Evolutionary conservation across 2,113 vertebrate genomes (phyloP).

Genomic region (Macrotis lagotis): DNA sequence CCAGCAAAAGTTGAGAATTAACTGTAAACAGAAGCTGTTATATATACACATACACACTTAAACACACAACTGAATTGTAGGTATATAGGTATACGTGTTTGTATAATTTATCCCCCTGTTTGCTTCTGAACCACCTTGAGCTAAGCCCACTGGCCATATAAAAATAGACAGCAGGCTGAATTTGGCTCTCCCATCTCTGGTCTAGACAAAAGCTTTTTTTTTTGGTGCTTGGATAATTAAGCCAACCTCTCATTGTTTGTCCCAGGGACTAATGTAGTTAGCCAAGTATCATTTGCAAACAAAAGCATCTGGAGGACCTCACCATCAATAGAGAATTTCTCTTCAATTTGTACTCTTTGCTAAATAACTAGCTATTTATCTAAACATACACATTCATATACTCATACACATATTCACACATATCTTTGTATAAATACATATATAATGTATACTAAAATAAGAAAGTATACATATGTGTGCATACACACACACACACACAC

Average conservation of each 20-base stretch:
- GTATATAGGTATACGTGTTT: background rate
- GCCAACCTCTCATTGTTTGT: background rate
- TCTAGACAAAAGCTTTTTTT: background rate
- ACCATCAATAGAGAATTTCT: background rate
- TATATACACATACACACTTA: background rate
- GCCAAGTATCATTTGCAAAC: background rate
- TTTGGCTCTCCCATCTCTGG: background rate
- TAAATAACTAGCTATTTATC: background rate
- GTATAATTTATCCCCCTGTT: background rate
- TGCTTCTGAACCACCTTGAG: background rate
- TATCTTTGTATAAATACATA: background rate
- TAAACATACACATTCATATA: background rate
- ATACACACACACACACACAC: too few species aligned
- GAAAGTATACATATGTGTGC: background rate
- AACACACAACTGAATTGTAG: background rate
- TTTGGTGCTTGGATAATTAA: background rate
- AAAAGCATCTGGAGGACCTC: background rate
- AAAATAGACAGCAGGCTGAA: background rate
- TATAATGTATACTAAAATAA: background rate
- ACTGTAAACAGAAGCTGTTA: background rate
- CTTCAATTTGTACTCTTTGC: background rate
- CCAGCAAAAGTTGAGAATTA: background rate
- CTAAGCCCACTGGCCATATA: background rate
- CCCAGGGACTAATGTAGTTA: background rate
- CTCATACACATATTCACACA: background rate